A percentile compares a stretch with the other conserved stretches of the same genome.
These are phyloP conservation scores for Wiebesia pumilae DNA, from an alignment of 1,140 invertebrate genomes.

Conservation along the genomic window DNA sequence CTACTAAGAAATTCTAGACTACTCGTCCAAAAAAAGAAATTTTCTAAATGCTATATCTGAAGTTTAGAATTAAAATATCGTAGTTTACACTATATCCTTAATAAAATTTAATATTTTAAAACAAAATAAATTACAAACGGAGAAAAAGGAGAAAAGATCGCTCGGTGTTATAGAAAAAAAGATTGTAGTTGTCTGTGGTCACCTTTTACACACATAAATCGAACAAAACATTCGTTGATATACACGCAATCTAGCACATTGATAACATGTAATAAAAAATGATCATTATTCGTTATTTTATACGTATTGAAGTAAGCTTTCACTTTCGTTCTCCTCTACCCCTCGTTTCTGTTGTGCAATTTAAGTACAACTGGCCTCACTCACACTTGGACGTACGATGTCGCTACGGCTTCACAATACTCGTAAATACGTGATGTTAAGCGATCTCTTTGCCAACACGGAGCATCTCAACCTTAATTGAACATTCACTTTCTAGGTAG, in stretches of 20 bases:
- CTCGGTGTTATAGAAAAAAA: background rate
- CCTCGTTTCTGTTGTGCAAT: background rate
- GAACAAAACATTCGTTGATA: background rate
- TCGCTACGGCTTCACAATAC: background rate
- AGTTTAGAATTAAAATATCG: too few relatives aligned
- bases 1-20: too few relatives aligned
- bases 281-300: background rate
- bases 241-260: background rate
- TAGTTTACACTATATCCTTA: too few relatives aligned
- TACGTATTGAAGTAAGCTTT: slow-evolving; percentile 1
- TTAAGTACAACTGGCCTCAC: background rate
- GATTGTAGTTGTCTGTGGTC: background rate
- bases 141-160: background rate
- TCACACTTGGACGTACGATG: background rate
- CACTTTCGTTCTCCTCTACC: background rate
- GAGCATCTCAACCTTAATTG: background rate
- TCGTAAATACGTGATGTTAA: background rate
- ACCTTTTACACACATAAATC: background rate
- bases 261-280: background rate
- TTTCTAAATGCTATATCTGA: too few relatives aligned
- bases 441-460: background rate
- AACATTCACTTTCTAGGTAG: slow-evolving; percentile 10
- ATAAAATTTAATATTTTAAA: too few relatives aligned
- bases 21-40: too few relatives aligned
- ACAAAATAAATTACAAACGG: too few relatives aligned